Base-by-base conservation (phyloP, 2,888 invertebrate genomes). In the Athetis lepigone region DNA sequence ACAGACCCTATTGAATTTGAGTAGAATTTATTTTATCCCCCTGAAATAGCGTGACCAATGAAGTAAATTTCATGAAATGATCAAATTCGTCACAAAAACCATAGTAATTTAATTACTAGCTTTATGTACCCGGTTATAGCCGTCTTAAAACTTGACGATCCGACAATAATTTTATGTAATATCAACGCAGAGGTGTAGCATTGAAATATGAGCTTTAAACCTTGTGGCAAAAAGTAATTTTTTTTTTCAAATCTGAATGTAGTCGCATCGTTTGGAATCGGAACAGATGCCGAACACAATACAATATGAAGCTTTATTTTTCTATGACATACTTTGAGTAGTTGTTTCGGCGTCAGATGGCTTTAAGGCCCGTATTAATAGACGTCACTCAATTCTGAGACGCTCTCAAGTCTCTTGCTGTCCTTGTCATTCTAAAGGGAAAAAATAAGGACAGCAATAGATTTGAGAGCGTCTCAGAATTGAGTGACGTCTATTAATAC, bases 1-100 rank as follows among this genome's bases (percentile, higher is more conserved):
- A 46, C 40, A n/a, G 23, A 56, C 13, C 19, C 37, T 16, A 23
- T 7, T 1, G 0, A 3, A 2, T 11, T 3, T 1, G 0, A 8
- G 8, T 40, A 33, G 19, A 43, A 37, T 63, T 29, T 0, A 45
- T 19, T 45, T 57, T 56, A n/a, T 29, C 16, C 16, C 16, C n/a
- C 5, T n/a, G 4, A 16, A 37, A 21, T 37, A 9, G 2, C 2
- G 13, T 2, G 0, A 19, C 33, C 33, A 13, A 33, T 13, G 13
- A 4, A 8, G 4, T 27, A 58, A 72, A 45, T 56, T 50, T 66
- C 50, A 55, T 51, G 39, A 65, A 55, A 57, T 65, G 25, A 63
- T 66, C n/a, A 39, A 50, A 63, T 70, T 70, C 54, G 58, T 62
- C 58, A 54, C 42, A 52, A 43, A 27, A 65, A 70, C 69, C 62